Evolutionary conservation across 1,140 invertebrate genomes (phyloP).

Genomic region (Drosophila ananassae): DNA sequence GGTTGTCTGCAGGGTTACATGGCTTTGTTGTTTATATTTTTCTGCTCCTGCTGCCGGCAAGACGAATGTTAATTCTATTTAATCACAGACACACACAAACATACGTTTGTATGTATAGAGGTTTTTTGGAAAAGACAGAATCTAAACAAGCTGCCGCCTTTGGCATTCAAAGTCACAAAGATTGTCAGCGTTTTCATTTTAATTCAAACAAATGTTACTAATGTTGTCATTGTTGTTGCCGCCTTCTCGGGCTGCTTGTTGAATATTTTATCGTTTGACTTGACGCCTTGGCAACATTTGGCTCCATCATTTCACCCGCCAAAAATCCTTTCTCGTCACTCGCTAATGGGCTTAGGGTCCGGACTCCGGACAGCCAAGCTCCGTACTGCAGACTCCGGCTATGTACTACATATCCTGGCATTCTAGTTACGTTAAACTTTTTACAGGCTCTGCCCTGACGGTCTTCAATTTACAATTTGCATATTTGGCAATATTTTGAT

Average conservation of each 20-base stretch:
- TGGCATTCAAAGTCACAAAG: slow-evolving; percentile 77
- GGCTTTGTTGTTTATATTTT: slow-evolving; percentile 36
- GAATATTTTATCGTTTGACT: slow-evolving; percentile 82
- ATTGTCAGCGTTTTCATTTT: slow-evolving; percentile 83
- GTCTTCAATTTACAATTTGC: slow-evolving; percentile 44
- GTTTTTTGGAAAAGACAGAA: not conserved
- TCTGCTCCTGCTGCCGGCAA: slow-evolving; percentile 51
- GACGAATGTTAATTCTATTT: slow-evolving; percentile 83
- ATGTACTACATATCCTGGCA: not conserved
- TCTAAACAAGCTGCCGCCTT: slow-evolving; percentile 61
- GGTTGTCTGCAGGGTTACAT: slow-evolving; percentile 63
- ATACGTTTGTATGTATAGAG: not conserved
- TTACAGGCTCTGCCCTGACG: slow-evolving; percentile 2
- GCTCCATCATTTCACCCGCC: slow-evolving; percentile 60
- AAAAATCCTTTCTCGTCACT: slow-evolving; percentile 74
- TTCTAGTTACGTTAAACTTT: not conserved
- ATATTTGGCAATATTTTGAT: slow-evolving; percentile 52
- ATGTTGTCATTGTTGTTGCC: slow-evolving; percentile 77
- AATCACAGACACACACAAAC: slow-evolving; percentile 46
- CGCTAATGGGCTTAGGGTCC: slow-evolving; percentile 56
- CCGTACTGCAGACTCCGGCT: not conserved
- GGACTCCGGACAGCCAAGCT: not conserved
- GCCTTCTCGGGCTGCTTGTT: slow-evolving; percentile 55
- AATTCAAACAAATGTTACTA: slow-evolving; percentile 83
- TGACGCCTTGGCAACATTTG: slow-evolving; percentile 76